Conservation (phyloP, 1,140 invertebrate species). For the Drosophila jambulina region DNA sequence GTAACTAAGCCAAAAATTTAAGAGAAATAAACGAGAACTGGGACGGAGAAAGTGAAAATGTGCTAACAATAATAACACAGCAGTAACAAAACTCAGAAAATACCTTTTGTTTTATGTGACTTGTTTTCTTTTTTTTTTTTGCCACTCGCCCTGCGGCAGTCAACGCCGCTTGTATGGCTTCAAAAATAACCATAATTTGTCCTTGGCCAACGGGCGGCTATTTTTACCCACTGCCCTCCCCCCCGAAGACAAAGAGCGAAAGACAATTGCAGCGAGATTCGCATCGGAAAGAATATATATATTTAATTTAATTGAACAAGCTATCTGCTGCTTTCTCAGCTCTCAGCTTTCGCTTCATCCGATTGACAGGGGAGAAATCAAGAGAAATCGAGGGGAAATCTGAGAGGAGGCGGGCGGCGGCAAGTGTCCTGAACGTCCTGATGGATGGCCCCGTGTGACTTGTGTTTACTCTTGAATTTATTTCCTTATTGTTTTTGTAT, state of each 20-base stretch:
- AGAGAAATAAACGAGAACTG: slow-evolving; percentile 42
- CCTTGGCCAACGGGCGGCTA: slow-evolving; percentile 59
- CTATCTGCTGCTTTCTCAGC: slow-evolving; percentile 4
- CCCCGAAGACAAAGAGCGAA: slow-evolving; percentile 42
- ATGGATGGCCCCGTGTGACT: slow-evolving; percentile 63
- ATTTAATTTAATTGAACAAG: slow-evolving; percentile 55
- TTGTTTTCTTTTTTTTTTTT: slow-evolving; percentile 20
- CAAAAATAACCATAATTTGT: slow-evolving; percentile 80
- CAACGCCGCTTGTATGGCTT: slow-evolving; percentile 63
- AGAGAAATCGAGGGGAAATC: background rate
- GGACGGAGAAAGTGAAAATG: slow-evolving; percentile 57
- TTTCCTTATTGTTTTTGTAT: slow-evolving; percentile 21
- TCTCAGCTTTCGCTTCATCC: slow-evolving; percentile 7
- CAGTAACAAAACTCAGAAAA: slow-evolving; percentile 28
- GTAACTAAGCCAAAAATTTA: slow-evolving; percentile 6
- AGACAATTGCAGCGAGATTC: slow-evolving; percentile 41
- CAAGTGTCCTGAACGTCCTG: slow-evolving; percentile 67
- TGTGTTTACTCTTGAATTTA: slow-evolving; percentile 49
- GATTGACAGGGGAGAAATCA: slow-evolving; percentile 32
- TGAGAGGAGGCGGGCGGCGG: background rate
- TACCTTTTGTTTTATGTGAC: slow-evolving; percentile 41
- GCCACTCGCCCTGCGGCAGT: slow-evolving; percentile 42
- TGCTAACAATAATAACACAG: slow-evolving; percentile 32
- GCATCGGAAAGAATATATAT: slow-evolving; percentile 25
- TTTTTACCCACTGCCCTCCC: slow-evolving; percentile 44